Percentiles rank a stretch among this genome's conserved stretches.
Evolutionary conservation across 2,113 vertebrate genomes (phyloP).

Genomic region (Callorhinus ursinus): DNA sequence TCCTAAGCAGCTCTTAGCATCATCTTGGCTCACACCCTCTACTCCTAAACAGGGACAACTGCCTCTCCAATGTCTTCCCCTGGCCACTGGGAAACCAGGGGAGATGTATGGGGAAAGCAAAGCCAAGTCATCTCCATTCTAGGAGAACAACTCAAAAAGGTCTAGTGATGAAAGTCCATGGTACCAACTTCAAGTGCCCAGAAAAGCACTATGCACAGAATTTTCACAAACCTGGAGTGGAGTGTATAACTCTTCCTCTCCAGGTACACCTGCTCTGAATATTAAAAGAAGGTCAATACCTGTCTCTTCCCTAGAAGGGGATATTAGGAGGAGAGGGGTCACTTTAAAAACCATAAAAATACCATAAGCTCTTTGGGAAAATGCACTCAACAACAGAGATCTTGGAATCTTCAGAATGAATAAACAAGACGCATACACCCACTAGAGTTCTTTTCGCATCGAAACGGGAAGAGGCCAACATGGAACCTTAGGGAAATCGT

Average conservation of each 20-base stretch:
- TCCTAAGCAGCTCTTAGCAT: neutral
- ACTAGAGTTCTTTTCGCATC: neutral
- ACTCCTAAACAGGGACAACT: neutral
- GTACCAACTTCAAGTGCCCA: neutral
- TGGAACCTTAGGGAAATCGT: neutral
- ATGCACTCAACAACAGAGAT: neutral
- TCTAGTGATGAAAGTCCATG: neutral
- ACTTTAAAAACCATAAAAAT: neutral
- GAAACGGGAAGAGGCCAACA: neutral
- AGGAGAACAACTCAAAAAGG: neutral
- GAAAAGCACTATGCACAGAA: neutral
- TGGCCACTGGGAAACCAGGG: neutral
- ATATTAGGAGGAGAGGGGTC: neutral
- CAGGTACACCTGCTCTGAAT: neutral
- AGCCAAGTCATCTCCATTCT: neutral
- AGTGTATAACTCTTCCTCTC: neutral
- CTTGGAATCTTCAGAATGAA: neutral
- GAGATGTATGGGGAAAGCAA: neutral
- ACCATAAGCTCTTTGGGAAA: neutral
- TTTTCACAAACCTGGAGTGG: neutral
- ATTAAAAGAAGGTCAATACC: neutral
- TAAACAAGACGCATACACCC: neutral
- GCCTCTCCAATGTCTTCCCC: neutral
- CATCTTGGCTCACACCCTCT: neutral
- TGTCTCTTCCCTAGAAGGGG: neutral